Conservation (phyloP, 2,113 vertebrate genomes). For the Mus spicilegus region DNA sequence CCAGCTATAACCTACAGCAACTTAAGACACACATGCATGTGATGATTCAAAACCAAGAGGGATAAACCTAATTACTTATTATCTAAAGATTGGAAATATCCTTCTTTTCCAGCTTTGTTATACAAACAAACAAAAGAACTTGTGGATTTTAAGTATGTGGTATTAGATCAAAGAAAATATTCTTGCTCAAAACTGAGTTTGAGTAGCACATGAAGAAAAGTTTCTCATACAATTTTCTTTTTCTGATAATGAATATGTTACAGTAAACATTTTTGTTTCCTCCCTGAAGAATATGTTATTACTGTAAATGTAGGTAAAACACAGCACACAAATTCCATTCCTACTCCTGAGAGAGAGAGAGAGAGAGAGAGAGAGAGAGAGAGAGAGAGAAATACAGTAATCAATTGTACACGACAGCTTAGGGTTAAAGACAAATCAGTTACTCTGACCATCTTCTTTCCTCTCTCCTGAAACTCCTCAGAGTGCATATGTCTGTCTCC, state of each 20-base stretch:
- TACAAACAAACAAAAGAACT: background rate
- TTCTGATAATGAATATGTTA: conserved; percentile 30
- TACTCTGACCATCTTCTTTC: background rate
- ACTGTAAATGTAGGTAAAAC: conserved; percentile 69
- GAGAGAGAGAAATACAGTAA: background rate
- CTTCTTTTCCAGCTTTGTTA: background rate
- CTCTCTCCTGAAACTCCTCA: background rate
- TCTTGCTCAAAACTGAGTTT: conserved; percentile 22
- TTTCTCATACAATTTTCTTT: conserved; percentile 32
- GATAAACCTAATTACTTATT: background rate
- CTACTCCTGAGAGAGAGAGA: background rate
- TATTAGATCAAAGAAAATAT: background rate
- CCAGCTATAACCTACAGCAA: background rate
- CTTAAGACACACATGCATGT: background rate
- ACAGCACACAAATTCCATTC: background rate
- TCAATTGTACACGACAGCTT: background rate
- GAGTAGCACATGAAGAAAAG: conserved; percentile 11
- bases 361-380: no score
- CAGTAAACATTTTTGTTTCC: background rate
- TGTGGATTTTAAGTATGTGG: background rate
- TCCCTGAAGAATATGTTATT: conserved; percentile 49
- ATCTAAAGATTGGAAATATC: background rate
- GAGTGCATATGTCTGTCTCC: conserved; percentile 9
- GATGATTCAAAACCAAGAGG: background rate
- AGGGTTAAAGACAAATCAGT: background rate